Conservation (phyloP, 1,140 invertebrate genomes). For the Penaeus indicus region DNA sequence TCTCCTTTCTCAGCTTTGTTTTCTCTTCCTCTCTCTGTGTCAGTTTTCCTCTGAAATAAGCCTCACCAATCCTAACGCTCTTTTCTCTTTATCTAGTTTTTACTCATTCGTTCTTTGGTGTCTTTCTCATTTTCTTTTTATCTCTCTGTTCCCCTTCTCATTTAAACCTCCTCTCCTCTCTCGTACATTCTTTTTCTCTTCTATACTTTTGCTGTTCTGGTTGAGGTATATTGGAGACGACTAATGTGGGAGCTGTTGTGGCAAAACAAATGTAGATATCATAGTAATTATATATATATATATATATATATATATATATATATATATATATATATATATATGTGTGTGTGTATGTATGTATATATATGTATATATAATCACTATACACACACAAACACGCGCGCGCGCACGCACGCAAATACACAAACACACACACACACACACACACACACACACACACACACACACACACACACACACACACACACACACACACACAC, state of each 20-base stretch:
- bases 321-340: constrained; percentile 10
- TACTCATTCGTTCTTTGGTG: too few species aligned
- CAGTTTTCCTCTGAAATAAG: too few species aligned
- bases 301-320: background rate
- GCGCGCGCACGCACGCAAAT: background rate
- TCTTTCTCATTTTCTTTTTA: too few species aligned
- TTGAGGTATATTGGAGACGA: background rate
- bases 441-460: background rate
- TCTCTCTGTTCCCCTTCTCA: too few species aligned
- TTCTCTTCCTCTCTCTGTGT: too few species aligned
- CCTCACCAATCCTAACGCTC: too few species aligned
- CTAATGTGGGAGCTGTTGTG: background rate
- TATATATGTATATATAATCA: too few species aligned
- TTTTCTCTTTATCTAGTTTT: too few species aligned
- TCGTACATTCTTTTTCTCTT: too few species aligned
- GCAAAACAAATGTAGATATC: background rate
- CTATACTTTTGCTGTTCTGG: background rate
- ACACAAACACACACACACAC: background rate
- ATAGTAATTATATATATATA: constrained; percentile 1
- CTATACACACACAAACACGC: background rate
- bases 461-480: background rate
- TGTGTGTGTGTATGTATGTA: background rate
- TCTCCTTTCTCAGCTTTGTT: too few species aligned
- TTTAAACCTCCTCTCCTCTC: too few species aligned
- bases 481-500: background rate